Conservation (phyloP, 2,797 vertebrate genomes). For the Neosalanx taihuensis region DNA sequence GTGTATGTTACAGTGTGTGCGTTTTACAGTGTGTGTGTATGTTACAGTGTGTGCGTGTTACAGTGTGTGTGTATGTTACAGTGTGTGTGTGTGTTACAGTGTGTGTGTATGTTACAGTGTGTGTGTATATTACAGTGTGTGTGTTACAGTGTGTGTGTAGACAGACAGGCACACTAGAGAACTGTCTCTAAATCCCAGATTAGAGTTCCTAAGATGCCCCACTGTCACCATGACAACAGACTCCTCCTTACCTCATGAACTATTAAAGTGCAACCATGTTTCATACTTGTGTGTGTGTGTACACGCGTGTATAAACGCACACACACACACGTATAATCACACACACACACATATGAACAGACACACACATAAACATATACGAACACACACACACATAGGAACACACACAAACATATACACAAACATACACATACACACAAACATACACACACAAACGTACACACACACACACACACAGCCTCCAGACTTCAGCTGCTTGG, state of each 20-base stretch:
- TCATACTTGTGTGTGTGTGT: slow-evolving; percentile 51
- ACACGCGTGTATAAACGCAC: too few relatives aligned
- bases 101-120: too few relatives aligned
- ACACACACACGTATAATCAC: neutral
- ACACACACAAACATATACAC: slow-evolving; percentile 6
- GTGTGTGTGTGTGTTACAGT: too few relatives aligned
- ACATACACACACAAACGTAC: slow-evolving; percentile 24
- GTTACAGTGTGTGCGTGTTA: too few relatives aligned
- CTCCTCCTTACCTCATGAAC: slow-evolving; percentile 57
- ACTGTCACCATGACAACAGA: too few relatives aligned
- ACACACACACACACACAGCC: slow-evolving; percentile 45
- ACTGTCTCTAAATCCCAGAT: slow-evolving; percentile 20
- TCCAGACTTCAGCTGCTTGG: slow-evolving; percentile 56
- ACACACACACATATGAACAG: slow-evolving; percentile 9
- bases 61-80: too few relatives aligned
- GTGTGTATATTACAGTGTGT: neutral
- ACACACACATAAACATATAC: neutral
- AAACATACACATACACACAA: slow-evolving; percentile 19
- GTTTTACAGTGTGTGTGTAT: too few relatives aligned
- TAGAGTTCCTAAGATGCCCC: slow-evolving; percentile 23
- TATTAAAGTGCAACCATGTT: slow-evolving; percentile 67
- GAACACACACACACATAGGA: neutral
- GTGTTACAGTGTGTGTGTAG: neutral
- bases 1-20: too few relatives aligned
- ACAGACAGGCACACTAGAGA: neutral